phyloP scores from a whole-genome alignment of 2,797 vertebrate genomes.

The Chelonia mydas region DNA sequence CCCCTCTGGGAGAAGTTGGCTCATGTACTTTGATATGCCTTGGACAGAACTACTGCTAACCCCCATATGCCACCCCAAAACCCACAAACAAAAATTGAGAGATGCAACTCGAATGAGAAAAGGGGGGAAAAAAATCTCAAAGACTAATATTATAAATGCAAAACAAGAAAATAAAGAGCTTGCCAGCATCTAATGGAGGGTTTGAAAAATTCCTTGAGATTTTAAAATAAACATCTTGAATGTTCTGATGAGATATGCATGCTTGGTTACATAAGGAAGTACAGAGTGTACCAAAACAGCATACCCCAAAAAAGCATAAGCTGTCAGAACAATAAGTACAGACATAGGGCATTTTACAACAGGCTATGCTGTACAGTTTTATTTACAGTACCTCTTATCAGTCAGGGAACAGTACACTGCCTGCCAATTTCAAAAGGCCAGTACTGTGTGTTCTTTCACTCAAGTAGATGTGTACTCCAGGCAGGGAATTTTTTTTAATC shows the following conservation, averaged over 20 bases:
- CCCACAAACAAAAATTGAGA: not conserved
- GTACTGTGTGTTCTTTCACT: conserved; percentile 92
- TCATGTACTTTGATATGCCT: not conserved
- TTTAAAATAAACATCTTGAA: conserved; percentile 85
- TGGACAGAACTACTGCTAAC: not conserved
- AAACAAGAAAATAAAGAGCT: not conserved
- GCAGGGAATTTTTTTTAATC: conserved; percentile 82
- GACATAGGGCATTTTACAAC: conserved; percentile 88
- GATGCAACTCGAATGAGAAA: not conserved
- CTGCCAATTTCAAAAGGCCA: conserved; percentile 94
- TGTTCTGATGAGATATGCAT: conserved; percentile 79
- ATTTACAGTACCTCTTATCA: conserved; percentile 99
- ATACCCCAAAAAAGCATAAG: conserved; percentile 88
- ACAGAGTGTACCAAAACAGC: conserved; percentile 92
- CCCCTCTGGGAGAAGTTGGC: not conserved
- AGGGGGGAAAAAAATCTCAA: no score
- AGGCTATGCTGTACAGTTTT: conserved; percentile 93
- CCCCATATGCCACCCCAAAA: not conserved
- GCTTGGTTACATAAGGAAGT: conserved; percentile 93
- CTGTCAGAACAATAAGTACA: conserved; percentile 97
- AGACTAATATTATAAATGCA: not conserved
- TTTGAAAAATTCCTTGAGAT: conserved; percentile 78
- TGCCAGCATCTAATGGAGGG: conserved; percentile 58
- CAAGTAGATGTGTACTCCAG: conserved; percentile 86
- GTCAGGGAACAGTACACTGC: conserved; percentile 89